These are phyloP conservation scores for Hoplodrina blanda DNA, from an alignment of 2,888 invertebrate genomes.

Conservation along the genomic window DNA sequence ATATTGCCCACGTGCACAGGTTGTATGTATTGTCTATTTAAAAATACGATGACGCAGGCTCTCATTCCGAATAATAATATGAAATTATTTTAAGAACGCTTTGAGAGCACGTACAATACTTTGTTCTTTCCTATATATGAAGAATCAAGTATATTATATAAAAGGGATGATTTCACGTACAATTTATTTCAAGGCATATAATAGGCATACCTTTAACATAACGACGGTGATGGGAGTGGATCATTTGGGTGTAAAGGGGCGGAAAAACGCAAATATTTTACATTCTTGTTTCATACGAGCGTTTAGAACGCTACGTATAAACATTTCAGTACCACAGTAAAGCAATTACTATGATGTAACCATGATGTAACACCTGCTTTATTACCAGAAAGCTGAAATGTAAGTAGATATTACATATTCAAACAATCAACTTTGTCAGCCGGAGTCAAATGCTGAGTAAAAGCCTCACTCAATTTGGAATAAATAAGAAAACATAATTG, in stretches of 20 bases:
- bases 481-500: constrained; percentile 5
- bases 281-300: constrained; percentile 69
- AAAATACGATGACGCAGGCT: constrained; percentile 31
- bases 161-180: constrained; percentile 50
- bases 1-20: constrained; percentile 19
- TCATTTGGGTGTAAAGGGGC: constrained; percentile 75
- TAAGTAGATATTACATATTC: neutral
- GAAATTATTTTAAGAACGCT: constrained; percentile 30
- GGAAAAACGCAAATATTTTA: constrained; percentile 76
- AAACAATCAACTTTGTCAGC: constrained; percentile 6
- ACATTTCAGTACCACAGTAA: constrained; percentile 10
- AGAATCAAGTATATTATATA: constrained; percentile 40
- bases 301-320: constrained; percentile 35
- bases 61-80: constrained; percentile 23
- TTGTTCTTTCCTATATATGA: constrained; percentile 41
- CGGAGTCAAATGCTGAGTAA: constrained; percentile 1
- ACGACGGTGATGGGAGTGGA: constrained; percentile 75
- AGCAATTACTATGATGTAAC: constrained; percentile 18
- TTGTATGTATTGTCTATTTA: constrained; percentile 20
- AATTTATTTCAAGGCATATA: constrained; percentile 62
- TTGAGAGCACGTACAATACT: constrained; percentile 35
- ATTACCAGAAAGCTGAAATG: neutral
- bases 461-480: neutral
- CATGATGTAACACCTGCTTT: constrained; percentile 8
- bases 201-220: constrained; percentile 67